These are phyloP conservation scores for Ranitomeya variabilis DNA, from an alignment of 2,113 vertebrate species.

Conservation along the genomic window DNA sequence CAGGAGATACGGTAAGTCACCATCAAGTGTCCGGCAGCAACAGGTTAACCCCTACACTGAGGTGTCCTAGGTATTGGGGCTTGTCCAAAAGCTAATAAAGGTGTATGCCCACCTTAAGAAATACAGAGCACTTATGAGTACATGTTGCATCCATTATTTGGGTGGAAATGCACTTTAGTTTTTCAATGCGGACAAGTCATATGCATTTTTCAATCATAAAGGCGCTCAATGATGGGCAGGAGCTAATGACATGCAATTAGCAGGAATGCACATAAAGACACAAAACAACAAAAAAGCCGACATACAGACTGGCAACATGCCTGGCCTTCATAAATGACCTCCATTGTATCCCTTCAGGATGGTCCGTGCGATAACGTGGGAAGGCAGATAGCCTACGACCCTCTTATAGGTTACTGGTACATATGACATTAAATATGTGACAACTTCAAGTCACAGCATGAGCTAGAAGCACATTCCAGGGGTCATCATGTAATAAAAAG, in stretches of 20 bases:
- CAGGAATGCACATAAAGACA: background rate
- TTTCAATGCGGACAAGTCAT: background rate
- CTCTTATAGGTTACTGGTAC: background rate
- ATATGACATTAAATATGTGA: background rate
- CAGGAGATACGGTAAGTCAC: too few relatives aligned
- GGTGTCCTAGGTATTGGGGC: too few relatives aligned
- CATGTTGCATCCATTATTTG: too few relatives aligned
- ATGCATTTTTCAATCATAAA: background rate
- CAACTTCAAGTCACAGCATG: background rate
- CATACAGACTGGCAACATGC: background rate
- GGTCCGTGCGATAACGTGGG: constrained; percentile 3
- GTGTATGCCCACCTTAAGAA: too few relatives aligned
- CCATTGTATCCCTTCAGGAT: background rate
- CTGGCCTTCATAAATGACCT: background rate
- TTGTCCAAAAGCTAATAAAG: too few relatives aligned
- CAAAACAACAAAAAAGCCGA: background rate
- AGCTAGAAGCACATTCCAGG: background rate
- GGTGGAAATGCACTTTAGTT: too few relatives aligned
- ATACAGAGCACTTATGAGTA: too few relatives aligned
- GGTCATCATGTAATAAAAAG: background rate
- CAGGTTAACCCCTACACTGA: too few relatives aligned
- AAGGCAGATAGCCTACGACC: background rate
- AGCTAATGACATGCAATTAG: constrained; percentile 9
- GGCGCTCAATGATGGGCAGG: background rate
- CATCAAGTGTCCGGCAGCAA: too few relatives aligned